Base-by-base conservation (phyloP, 2,113 vertebrate species). In the Natator depressus region DNA sequence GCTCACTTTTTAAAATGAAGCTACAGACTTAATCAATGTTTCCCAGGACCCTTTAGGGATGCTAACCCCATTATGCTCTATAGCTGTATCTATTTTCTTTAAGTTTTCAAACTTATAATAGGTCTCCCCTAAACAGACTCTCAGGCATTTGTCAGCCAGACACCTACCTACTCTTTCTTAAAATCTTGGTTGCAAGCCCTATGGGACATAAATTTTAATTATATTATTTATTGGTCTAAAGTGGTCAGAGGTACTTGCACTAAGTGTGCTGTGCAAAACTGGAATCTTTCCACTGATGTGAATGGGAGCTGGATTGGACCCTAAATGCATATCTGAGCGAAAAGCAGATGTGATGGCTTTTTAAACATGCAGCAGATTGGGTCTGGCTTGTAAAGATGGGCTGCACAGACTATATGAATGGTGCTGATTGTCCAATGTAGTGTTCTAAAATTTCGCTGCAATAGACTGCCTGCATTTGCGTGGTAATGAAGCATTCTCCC, bases 131-230 rank as follows among this genome's bases (percentile, higher is more conserved):
- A 94, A 88, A 83, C 55, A 54, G 50, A 91, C 76, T 93, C 87
- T 29, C 82, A 93, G 86, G 83, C 88, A 88, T 85, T 78, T 14
- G 84, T 65, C 84, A 90, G 84, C 79, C 82, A n/a, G 84, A 94
- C 82, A 82, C 82, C 82, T 82, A 82, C 82, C 82, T 80, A 31
- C 59, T 3, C 6, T 72, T 94, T 87, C 88, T 91, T 89, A 89
- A 93, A 96, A 93, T 93, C 54, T 35, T 46, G 69, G 86, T 76
- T 93, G 87, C 93, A 95, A 93, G 92, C 82, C 88, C 42, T 78
- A 91, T 11, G 82, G 0, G 35, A 96, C 84, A 88, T 88, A 90
- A 91, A 93, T 89, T 93, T 85, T 8, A 95, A 95, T 93, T 94
- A 42, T 91, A 95, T 89, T 87, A 0, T 1, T 12, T 2, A 1